Evolutionary conservation across 1,140 invertebrate species (phyloP).

Genomic region (Apis cerana): DNA sequence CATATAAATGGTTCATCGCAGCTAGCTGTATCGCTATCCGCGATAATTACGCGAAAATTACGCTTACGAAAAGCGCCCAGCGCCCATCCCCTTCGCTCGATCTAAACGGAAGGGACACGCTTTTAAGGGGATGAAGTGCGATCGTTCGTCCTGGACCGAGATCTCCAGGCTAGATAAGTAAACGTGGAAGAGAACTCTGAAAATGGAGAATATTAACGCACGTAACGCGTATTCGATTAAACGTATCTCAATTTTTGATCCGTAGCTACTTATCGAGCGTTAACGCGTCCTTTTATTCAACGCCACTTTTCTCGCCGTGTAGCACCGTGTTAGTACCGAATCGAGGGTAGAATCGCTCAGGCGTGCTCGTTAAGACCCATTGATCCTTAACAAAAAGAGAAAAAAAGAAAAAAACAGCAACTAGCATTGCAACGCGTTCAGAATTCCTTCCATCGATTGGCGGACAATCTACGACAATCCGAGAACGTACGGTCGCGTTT

Average conservation of each 20-base stretch:
- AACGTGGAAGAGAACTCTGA: not conserved
- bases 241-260: no score
- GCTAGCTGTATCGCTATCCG: constrained; percentile 74
- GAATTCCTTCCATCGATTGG: not conserved
- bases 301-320: not conserved
- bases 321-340: not conserved
- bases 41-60: constrained; percentile 77
- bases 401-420: no score
- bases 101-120: constrained; percentile 2
- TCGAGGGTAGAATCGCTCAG: not conserved
- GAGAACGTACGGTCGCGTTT: not conserved
- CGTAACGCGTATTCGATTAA: not conserved
- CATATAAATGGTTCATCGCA: constrained; percentile 79
- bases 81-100: not conserved
- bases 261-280: no score
- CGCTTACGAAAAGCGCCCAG: constrained; percentile 60
- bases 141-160: not conserved
- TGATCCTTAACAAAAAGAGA: not conserved
- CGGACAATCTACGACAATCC: not conserved
- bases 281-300: no score
- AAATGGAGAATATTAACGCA: not conserved
- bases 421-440: not conserved
- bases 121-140: constrained; percentile 19
- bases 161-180: not conserved
- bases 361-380: no score